Percentiles rank a stretch among this genome's conserved stretches.
Conservation (phyloP, 2,888 invertebrate genomes). For the Acanthosepion esculentum region DNA sequence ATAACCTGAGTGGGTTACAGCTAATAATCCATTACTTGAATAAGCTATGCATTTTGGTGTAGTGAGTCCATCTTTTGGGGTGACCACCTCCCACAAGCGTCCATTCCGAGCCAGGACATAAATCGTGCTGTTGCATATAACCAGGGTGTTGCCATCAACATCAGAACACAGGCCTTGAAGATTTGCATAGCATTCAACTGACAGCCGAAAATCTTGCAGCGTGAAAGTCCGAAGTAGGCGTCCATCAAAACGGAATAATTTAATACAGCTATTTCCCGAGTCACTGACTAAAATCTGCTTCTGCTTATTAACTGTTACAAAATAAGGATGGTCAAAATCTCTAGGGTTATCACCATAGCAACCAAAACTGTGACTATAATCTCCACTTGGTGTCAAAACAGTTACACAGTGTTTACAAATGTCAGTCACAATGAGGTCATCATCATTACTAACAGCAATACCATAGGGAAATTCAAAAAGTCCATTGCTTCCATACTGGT, state of each 20-base stretch:
- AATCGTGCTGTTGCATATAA: constrained; percentile 69
- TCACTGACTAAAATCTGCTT: constrained; percentile 71
- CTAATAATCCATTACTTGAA: constrained; percentile 62
- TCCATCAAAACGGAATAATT: constrained; percentile 71
- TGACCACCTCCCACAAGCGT: constrained; percentile 70
- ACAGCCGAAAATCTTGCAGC: constrained; percentile 65
- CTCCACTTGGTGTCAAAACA: constrained; percentile 65
- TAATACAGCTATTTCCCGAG: constrained; percentile 70
- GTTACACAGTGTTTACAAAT: constrained; percentile 69
- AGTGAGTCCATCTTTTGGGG: constrained; percentile 66
- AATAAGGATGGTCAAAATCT: constrained; percentile 72
- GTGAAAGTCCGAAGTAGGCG: constrained; percentile 64
- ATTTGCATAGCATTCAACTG: constrained; percentile 61
- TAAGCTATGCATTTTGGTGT: constrained; percentile 69
- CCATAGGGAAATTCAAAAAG: constrained; percentile 70
- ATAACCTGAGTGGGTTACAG: constrained; percentile 66
- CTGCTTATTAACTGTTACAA: constrained; percentile 66
- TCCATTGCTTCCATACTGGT: constrained; percentile 59
- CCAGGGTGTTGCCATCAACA: constrained; percentile 67
- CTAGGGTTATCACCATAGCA: constrained; percentile 65
- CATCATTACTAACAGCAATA: constrained; percentile 64
- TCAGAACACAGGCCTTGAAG: constrained; percentile 69
- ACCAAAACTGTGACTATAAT: constrained; percentile 65
- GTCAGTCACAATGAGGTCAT: constrained; percentile 66
- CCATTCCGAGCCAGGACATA: constrained; percentile 71